A percentile compares a stretch with the other conserved stretches of the same genome.
Evolutionary conservation across 37 sponge, comb jelly and placozoan species (phyloP).

Genomic region (Crambe crambe): DNA sequence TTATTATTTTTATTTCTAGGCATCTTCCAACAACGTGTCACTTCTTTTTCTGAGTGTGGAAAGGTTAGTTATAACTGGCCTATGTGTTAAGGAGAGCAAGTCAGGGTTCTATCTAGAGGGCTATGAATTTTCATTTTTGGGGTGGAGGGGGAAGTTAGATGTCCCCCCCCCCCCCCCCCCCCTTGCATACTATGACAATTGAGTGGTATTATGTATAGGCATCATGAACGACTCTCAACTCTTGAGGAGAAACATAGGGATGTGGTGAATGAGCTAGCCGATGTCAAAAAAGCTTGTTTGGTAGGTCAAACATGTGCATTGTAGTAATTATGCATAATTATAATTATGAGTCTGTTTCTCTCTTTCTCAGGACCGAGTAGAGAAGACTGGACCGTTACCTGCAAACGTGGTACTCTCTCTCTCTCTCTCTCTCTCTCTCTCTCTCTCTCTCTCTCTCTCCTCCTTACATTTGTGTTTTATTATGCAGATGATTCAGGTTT

Average conservation of each 20-base stretch:
- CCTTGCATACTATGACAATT: neutral
- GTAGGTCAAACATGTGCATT: constrained; percentile 6
- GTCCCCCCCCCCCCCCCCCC: no score
- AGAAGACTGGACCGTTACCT: no score
- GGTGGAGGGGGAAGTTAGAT: no score
- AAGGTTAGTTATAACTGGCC: neutral
- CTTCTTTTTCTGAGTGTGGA: neutral
- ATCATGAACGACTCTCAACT: neutral
- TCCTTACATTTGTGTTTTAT: no score
- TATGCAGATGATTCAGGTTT: neutral
- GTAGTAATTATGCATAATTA: neutral
- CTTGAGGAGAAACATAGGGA: neutral
- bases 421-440: no score
- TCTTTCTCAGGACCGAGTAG: no score
- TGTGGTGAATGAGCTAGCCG: neutral
- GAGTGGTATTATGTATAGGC: neutral
- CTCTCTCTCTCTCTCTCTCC: no score
- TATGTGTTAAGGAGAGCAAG: no score
- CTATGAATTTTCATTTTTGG: no score
- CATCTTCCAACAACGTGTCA: neutral
- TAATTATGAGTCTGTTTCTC: neutral
- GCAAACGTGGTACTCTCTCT: no score
- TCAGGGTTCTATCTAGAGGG: no score
- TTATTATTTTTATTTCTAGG: neutral
- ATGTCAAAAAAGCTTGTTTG: neutral